A percentile compares a stretch with the other conserved stretches of the same genome.
Conservation (phyloP, 2,797 vertebrate genomes). For the Characodon lateralis region DNA sequence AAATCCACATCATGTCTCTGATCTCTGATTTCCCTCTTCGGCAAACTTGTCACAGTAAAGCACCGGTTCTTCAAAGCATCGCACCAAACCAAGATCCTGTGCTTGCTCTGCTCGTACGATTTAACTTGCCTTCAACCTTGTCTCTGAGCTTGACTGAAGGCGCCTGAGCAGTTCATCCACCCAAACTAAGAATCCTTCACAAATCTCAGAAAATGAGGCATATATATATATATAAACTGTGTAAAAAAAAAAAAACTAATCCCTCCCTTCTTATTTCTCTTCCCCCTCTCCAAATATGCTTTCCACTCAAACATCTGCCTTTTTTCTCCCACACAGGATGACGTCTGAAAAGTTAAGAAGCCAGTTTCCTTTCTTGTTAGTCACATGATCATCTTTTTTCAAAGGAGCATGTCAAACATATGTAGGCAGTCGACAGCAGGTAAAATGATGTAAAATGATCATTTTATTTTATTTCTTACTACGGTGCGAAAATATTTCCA, state of each 20-base stretch:
- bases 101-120: neutral
- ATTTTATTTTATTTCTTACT: neutral
- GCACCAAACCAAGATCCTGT: neutral
- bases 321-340: slow-evolving; percentile 50
- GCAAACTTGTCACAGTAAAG: slow-evolving; percentile 18
- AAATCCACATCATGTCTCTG: slow-evolving; percentile 47
- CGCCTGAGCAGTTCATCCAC: slow-evolving; percentile 8
- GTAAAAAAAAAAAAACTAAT: slow-evolving; percentile 40
- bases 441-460: neutral
- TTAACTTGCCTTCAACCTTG: slow-evolving; percentile 7
- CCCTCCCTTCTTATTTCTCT: slow-evolving; percentile 48
- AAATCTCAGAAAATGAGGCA: neutral
- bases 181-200: slow-evolving; percentile 9
- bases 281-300: slow-evolving; percentile 41
- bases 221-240: slow-evolving; percentile 2
- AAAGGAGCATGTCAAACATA: neutral
- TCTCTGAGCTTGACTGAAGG: neutral
- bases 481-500: neutral
- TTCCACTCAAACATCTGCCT: slow-evolving; percentile 52
- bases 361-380: slow-evolving; percentile 56
- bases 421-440: neutral
- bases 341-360: slow-evolving; percentile 41
- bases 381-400: slow-evolving; percentile 47
- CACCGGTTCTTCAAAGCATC: slow-evolving; percentile 1
- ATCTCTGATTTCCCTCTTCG: slow-evolving; percentile 28